Conservation (phyloP, 2,888 invertebrate genomes). For the Rhagophthalmus giganteus region DNA sequence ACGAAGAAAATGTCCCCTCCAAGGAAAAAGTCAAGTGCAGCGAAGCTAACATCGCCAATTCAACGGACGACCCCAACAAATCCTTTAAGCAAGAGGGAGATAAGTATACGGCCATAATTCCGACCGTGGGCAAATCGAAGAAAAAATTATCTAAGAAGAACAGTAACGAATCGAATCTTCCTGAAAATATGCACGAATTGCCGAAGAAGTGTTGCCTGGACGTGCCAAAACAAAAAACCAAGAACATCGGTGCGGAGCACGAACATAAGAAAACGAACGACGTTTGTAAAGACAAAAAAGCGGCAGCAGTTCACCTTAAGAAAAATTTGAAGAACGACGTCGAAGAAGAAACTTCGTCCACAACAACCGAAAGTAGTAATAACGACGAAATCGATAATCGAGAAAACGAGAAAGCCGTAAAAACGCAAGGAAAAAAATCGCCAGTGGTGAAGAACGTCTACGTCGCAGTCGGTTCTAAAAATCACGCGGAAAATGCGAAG, state of each 20-base stretch:
- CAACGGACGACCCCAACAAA: slow-evolving; percentile 19
- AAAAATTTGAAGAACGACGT: slow-evolving; percentile 31
- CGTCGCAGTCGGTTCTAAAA: not conserved
- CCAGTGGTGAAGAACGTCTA: slow-evolving; percentile 1
- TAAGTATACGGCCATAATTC: slow-evolving; percentile 46
- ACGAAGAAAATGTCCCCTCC: slow-evolving; percentile 47
- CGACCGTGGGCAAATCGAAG: slow-evolving; percentile 48
- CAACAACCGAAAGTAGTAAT: slow-evolving; percentile 70
- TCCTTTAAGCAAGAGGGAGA: slow-evolving; percentile 40
- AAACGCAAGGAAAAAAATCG: slow-evolving; percentile 23
- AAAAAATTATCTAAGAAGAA: slow-evolving; percentile 47
- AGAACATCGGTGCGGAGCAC: slow-evolving; percentile 13
- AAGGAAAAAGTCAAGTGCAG: slow-evolving; percentile 50
- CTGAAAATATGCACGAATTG: slow-evolving; percentile 21
- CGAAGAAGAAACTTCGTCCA: slow-evolving; percentile 71
- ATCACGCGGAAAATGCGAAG: slow-evolving; percentile 2
- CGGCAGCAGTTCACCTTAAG: slow-evolving; percentile 26
- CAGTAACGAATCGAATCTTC: slow-evolving; percentile 37
- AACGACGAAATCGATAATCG: slow-evolving; percentile 57
- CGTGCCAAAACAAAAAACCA: slow-evolving; percentile 11
- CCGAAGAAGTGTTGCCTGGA: slow-evolving; percentile 33
- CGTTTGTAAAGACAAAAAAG: slow-evolving; percentile 29
- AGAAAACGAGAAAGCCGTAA: slow-evolving; percentile 26
- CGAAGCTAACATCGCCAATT: slow-evolving; percentile 11
- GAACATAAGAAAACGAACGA: slow-evolving; percentile 33